These are phyloP conservation scores for Drosophila putrida DNA, from an alignment of 2,888 invertebrate species.

Conservation along the genomic window DNA sequence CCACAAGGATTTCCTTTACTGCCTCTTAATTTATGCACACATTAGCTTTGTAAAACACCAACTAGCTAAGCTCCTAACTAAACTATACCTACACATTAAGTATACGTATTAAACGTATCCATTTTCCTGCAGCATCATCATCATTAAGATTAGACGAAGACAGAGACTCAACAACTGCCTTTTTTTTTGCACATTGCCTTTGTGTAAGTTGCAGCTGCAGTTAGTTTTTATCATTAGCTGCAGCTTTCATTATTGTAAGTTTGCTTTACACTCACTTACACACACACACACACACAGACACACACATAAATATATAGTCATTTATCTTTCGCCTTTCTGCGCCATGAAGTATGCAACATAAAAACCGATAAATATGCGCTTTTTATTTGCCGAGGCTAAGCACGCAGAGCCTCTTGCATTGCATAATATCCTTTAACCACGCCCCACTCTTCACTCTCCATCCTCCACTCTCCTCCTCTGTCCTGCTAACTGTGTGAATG, in stretches of 20 bases:
- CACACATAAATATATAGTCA: conserved; percentile 3
- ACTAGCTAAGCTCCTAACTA: neutral
- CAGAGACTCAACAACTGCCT: conserved; percentile 5
- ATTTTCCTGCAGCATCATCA: conserved; percentile 13
- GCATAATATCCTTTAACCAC: conserved; percentile 32
- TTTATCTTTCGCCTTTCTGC: conserved; percentile 43
- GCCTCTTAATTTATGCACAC: neutral
- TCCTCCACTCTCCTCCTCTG: neutral
- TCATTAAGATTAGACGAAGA: conserved; percentile 24
- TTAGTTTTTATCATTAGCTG: conserved; percentile 42
- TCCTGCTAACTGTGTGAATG: conserved; percentile 11
- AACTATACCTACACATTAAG: conserved; percentile 4
- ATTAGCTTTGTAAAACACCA: neutral
- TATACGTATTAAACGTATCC: conserved; percentile 14
- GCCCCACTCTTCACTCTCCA: neutral
- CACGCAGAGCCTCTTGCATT: conserved; percentile 31
- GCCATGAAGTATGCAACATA: conserved; percentile 69
- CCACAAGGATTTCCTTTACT: neutral
- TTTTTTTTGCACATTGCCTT: conserved; percentile 24
- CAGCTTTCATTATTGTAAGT: conserved; percentile 52
- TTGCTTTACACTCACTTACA: conserved; percentile 15
- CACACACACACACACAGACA: neutral
- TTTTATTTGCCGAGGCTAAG: conserved; percentile 52
- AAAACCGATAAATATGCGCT: conserved; percentile 66
- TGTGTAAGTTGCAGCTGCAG: conserved; percentile 40